phyloP scores from a whole-genome alignment of 2,113 vertebrate species.

The Calidris pugnax region DNA sequence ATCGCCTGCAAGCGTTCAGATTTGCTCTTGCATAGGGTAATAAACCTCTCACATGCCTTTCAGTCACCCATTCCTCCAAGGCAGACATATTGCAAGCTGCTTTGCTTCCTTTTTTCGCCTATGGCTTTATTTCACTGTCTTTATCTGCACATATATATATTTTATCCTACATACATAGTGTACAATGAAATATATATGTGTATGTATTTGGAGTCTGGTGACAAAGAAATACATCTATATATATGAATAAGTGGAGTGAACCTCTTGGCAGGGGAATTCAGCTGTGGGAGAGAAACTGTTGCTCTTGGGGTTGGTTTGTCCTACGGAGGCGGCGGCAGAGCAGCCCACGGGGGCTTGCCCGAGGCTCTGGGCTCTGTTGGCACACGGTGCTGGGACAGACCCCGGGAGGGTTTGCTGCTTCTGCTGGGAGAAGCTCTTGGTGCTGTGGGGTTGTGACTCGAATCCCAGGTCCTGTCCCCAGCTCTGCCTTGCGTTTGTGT shows the following conservation, averaged over 20 bases:
- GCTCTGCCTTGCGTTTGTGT: background rate
- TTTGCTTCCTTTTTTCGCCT: background rate
- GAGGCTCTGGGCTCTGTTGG: accelerated
- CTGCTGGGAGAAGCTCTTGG: background rate
- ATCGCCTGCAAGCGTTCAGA: background rate
- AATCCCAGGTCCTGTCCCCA: background rate
- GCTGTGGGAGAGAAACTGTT: background rate
- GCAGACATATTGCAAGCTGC: background rate
- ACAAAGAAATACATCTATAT: background rate
- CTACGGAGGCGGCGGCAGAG: background rate
- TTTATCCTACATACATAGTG: background rate
- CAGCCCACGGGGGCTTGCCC: background rate
- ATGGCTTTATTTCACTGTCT: background rate
- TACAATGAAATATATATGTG: background rate
- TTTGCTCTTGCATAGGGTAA: background rate
- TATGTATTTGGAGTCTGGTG: background rate
- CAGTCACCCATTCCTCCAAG: background rate
- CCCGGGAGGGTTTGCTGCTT: background rate
- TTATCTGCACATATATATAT: accelerated
- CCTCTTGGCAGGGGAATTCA: background rate
- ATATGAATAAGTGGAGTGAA: background rate
- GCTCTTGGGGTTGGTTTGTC: background rate
- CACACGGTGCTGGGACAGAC: background rate
- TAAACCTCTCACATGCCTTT: background rate
- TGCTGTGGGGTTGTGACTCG: accelerated